phyloP scores from a whole-genome alignment of 2,113 vertebrate species.

The Excalfactoria chinensis region DNA sequence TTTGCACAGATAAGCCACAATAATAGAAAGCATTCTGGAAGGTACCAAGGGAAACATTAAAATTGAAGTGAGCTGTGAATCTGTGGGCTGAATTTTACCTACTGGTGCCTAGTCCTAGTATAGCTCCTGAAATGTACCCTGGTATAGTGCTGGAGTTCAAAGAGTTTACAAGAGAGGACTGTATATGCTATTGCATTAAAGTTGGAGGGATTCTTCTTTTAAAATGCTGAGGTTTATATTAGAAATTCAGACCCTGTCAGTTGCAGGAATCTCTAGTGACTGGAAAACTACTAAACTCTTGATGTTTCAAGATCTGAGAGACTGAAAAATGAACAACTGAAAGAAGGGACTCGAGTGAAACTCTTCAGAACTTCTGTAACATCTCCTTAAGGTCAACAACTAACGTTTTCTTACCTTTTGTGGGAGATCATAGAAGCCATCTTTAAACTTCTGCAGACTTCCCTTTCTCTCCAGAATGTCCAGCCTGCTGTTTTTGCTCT shows the following conservation, averaged over 20 bases:
- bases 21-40: background rate
- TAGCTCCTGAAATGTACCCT: background rate
- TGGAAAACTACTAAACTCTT: constrained; percentile 31
- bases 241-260: background rate
- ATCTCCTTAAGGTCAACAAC: constrained; percentile 5
- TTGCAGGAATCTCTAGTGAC: constrained; percentile 2
- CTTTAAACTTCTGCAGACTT: background rate
- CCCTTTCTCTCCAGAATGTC: background rate
- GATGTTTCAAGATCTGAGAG: constrained; percentile 44
- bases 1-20: background rate
- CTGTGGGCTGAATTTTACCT: background rate
- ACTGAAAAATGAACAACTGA: constrained; percentile 18
- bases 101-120: background rate
- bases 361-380: constrained; percentile 33
- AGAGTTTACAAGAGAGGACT: background rate
- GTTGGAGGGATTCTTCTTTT: background rate
- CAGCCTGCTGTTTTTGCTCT: background rate
- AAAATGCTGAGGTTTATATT: background rate
- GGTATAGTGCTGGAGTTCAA: background rate
- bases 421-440: background rate
- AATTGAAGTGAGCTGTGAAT: background rate
- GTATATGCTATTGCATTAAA: background rate
- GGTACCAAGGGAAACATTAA: background rate
- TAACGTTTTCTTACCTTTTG: background rate
- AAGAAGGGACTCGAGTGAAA: background rate